These are phyloP conservation scores for Coecobrya sp. DNA, from an alignment of 2,888 invertebrate species.

Conservation along the genomic window DNA sequence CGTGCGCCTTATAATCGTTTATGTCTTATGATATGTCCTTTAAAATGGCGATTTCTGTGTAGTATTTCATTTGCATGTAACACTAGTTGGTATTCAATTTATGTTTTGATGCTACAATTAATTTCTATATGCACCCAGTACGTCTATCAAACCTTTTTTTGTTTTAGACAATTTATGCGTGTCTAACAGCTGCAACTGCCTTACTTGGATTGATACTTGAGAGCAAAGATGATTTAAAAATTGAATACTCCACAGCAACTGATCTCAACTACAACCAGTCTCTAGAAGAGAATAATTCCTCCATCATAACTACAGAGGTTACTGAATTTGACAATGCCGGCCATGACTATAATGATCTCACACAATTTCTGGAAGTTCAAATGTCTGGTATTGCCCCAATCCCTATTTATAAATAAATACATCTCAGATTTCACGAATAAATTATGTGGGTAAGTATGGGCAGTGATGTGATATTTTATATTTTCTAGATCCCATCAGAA, in stretches of 20 bases:
- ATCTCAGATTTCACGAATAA: not conserved
- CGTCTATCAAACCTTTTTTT: not conserved
- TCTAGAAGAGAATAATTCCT: slow-evolving; percentile 30
- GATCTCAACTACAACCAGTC: slow-evolving; percentile 14
- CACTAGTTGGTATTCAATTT: too few species aligned
- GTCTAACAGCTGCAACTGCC: slow-evolving; percentile 48
- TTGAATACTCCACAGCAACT: not conserved
- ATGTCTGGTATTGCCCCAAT: slow-evolving; percentile 53
- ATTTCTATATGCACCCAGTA: not conserved
- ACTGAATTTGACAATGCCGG: not conserved
- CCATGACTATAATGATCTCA: slow-evolving; percentile 62
- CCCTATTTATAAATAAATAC: not conserved
- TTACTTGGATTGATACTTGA: slow-evolving; percentile 78
- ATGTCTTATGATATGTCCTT: too few species aligned
- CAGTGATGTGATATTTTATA: slow-evolving; percentile 5
- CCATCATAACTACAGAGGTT: slow-evolving; percentile 39
- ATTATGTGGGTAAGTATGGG: not conserved
- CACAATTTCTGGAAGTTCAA: slow-evolving; percentile 38
- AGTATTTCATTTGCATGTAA: too few species aligned
- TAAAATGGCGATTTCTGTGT: too few species aligned
- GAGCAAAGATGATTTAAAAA: slow-evolving; percentile 54
- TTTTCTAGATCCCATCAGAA: slow-evolving; percentile 64
- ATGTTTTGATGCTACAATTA: not conserved
- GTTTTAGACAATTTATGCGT: slow-evolving; percentile 40
- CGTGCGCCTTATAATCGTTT: too few species aligned